Conservation (phyloP, 2,888 invertebrate genomes). For the Drosophila silvestris region DNA sequence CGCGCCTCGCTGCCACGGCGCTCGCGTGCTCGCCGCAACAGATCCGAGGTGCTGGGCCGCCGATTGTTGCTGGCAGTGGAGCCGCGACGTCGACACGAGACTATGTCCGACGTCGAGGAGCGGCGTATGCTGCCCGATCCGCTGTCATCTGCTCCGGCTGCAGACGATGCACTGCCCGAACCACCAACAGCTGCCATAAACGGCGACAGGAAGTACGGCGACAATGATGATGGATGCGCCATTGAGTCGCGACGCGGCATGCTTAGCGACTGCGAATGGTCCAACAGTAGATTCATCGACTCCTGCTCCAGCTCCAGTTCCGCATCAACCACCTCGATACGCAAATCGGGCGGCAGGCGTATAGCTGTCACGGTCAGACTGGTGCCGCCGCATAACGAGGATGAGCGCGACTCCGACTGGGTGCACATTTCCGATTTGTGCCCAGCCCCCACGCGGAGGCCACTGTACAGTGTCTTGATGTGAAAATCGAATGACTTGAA, state of each 20-base stretch:
- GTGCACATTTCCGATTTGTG: constrained; percentile 44
- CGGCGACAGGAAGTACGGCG: constrained; percentile 84
- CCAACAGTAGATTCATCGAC: constrained; percentile 80
- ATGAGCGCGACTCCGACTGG: constrained; percentile 52
- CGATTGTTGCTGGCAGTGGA: constrained; percentile 79
- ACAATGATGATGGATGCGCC: constrained; percentile 59
- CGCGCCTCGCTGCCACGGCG: constrained; percentile 84
- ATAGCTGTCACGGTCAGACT: constrained; percentile 27
- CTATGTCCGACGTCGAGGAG: constrained; percentile 85
- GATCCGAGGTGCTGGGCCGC: constrained; percentile 84
- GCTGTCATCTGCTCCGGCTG: constrained; percentile 24
- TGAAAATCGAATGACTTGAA: constrained; percentile 85
- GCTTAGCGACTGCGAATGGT: constrained; percentile 83
- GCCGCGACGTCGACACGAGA: constrained; percentile 78
- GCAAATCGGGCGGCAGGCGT: constrained; percentile 79
- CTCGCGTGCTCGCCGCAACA: constrained; percentile 84
- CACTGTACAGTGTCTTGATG: constrained; percentile 84
- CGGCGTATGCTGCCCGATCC: constrained; percentile 81
- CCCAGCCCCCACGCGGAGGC: constrained; percentile 62
- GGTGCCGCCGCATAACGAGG: constrained; percentile 45
- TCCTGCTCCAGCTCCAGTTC: constrained; percentile 68
- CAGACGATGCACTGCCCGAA: background rate
- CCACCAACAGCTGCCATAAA: constrained; percentile 47
- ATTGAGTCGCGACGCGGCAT: constrained; percentile 74
- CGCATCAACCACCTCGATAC: constrained; percentile 83